phyloP scores from a whole-genome alignment of 2,888 invertebrate genomes.

The Teleogryllus oceanicus region DNA sequence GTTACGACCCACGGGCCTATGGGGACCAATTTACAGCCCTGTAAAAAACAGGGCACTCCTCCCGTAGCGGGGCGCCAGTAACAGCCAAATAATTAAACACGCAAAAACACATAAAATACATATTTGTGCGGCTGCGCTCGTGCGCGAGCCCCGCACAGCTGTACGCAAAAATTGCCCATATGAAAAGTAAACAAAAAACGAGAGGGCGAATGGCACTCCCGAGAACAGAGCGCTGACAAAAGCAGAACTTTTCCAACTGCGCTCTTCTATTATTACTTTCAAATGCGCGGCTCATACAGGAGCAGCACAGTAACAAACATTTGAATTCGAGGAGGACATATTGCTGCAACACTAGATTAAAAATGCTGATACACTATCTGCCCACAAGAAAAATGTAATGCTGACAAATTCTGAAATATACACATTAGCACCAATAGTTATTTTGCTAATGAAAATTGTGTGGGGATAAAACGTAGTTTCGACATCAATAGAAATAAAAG shows the following conservation, averaged over 20 bases:
- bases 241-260: neutral
- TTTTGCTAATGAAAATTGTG: no score
- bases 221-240: neutral
- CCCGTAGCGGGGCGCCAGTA: neutral
- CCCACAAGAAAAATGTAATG: no score
- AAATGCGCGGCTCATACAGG: no score
- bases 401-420: no score
- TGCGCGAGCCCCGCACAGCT: neutral
- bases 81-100: conserved; percentile 18
- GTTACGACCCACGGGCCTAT: neutral
- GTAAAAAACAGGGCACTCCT: conserved; percentile 18
- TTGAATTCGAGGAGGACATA: no score
- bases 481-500: no score
- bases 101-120: conserved; percentile 18
- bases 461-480: no score
- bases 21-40: conserved; percentile 18
- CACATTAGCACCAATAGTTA: no score
- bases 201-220: neutral
- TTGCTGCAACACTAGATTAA: no score
- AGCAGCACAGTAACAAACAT: no score
- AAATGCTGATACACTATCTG: no score
- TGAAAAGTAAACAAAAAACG: conserved; percentile 4
- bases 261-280: conserved; percentile 5
- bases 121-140: neutral
- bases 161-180: neutral